Evolutionary conservation across 2,797 vertebrate species (phyloP), one percentile per base, ranked within the genome.

Genomic region (Ficedula albicollis): DNA sequence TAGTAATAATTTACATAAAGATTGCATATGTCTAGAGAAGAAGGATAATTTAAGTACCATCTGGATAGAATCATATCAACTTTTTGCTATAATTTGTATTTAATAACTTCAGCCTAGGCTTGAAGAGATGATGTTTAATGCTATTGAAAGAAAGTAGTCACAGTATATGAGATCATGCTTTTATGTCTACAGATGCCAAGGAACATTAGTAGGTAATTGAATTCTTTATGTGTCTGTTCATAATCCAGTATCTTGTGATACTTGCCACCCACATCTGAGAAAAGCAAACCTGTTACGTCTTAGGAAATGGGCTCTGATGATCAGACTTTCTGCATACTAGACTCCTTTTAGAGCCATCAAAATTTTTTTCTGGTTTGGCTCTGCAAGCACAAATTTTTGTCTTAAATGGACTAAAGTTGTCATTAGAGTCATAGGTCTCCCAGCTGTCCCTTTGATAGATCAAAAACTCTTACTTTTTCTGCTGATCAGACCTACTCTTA

Each of bases 1-100:
- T 95, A 89, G 67, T 84, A 93, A 86, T 69, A 95, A 91, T 96
- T 95, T 96, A 84, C 48, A 84, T 90, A 64, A 82, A 79, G 74
- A 91, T 49, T 86, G 34, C 73, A 18, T 93, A 84, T 49, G 56
- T 90, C 77, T 93, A 74, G 62, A 92, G 91, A 64, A 52, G 85
- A 67, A 52, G 85, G 66, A 74, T 92, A 91, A 81, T 70, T 15
- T 94, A 90, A 87, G 51, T 78, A 88, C 93, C 84, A 95, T 80
- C 72, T 92, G 88, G 60, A 84, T 81, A 74, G 68, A 91, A 95
- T 88, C 73, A 77, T 72, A 90, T 49, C 9, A 5, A 82, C 49
- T 62, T 94, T 94, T 81, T 73, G 18, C 62, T 90, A 5, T 94
- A 95, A 89, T 91, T 72, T 86, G 51, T 89, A 86, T 91, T 95